These are phyloP conservation scores for Rhyacophila evoluta DNA, from an alignment of 2,888 invertebrate species.

Conservation along the genomic window DNA sequence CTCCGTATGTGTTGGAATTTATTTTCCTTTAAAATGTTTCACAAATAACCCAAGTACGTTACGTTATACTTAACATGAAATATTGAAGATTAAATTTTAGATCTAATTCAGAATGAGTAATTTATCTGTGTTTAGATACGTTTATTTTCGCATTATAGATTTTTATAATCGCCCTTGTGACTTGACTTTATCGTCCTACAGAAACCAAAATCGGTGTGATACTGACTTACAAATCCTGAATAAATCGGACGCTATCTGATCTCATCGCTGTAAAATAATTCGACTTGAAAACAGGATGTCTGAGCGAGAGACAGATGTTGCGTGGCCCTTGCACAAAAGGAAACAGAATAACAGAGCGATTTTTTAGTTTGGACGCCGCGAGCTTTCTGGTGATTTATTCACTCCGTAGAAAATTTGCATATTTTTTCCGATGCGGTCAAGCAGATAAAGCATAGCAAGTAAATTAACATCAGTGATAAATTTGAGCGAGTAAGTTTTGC, in stretches of 20 bases:
- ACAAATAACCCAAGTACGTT: too few species aligned
- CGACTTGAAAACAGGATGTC: slow-evolving; percentile 47
- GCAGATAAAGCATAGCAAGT: slow-evolving; percentile 50
- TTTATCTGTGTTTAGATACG: too few species aligned
- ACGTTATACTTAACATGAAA: too few species aligned
- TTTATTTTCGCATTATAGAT: too few species aligned
- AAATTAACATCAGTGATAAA: slow-evolving; percentile 53
- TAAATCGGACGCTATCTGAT: slow-evolving; percentile 51
- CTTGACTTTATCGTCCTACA: too few species aligned
- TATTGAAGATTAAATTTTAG: too few species aligned
- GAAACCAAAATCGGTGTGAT: too few species aligned
- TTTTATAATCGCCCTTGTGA: too few species aligned
- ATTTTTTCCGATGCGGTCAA: slow-evolving; percentile 53
- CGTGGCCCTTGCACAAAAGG: slow-evolving; percentile 43
- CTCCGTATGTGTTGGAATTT: too few species aligned
- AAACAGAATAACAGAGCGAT: slow-evolving; percentile 41
- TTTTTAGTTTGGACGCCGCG: slow-evolving; percentile 40
- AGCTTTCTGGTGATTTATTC: slow-evolving; percentile 52
- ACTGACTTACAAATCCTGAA: slow-evolving; percentile 27
- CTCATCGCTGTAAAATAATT: slow-evolving; percentile 32
- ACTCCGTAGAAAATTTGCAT: slow-evolving; percentile 50
- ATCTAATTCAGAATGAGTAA: too few species aligned
- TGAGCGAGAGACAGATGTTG: slow-evolving; percentile 50
- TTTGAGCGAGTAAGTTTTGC: slow-evolving; percentile 27
- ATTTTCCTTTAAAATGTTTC: too few species aligned